phyloP scores from a whole-genome alignment of 2,888 invertebrate genomes.

The Eupithecia insigniata region DNA sequence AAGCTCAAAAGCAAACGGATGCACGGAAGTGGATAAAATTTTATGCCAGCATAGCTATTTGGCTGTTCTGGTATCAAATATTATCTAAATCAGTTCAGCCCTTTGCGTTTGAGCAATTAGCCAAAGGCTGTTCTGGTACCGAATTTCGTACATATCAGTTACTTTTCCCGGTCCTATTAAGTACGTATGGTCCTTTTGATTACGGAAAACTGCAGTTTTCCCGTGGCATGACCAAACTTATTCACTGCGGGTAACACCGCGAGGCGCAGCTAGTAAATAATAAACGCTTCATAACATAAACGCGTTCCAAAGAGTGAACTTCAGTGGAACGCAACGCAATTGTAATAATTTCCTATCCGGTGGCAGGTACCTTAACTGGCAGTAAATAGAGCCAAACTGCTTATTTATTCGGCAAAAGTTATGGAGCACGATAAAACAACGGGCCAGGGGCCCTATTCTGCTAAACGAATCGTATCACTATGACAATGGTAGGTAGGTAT shows the following conservation, averaged over 20 bases:
- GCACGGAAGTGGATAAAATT: no score
- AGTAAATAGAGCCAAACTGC: conserved; percentile 68
- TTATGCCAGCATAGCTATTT: no score
- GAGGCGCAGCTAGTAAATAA: background rate
- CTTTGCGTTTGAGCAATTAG: no score
- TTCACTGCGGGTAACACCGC: background rate
- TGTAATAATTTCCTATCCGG: conserved; percentile 15
- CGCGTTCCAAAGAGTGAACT: background rate
- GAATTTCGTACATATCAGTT: no score
- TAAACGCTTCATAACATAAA: background rate
- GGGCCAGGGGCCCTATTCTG: conserved; percentile 3
- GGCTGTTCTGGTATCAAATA: no score
- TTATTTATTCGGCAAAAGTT: conserved; percentile 72
- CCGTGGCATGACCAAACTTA: background rate
- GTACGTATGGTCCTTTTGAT: background rate
- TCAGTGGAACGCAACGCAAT: conserved; percentile 10
- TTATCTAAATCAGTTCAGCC: no score
- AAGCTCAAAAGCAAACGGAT: background rate
- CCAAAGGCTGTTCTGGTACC: no score
- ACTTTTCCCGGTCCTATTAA: background rate
- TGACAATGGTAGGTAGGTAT: conserved; percentile 1
- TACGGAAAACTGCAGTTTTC: background rate
- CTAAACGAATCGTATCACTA: background rate
- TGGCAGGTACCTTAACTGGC: conserved; percentile 42
- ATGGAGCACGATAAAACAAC: conserved; percentile 69